phyloP scores from a whole-genome alignment of 2,113 vertebrate genomes.

The Diadophis punctatus region DNA sequence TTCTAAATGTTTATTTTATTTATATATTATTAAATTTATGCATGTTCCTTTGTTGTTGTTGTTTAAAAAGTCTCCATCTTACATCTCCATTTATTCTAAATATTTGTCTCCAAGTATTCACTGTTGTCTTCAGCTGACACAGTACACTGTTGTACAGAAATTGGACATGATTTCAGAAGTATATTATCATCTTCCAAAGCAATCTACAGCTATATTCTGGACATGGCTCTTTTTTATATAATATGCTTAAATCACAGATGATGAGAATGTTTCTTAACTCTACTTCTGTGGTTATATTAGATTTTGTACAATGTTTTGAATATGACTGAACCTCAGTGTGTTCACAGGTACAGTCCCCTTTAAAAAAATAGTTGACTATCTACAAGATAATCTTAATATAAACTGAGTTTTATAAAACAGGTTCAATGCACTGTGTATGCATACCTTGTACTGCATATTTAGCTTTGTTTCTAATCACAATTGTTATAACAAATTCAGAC shows the following conservation, averaged over 20 bases:
- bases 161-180: conserved; percentile 23
- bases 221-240: neutral
- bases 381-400: neutral
- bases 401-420: neutral
- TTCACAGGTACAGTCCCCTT: neutral
- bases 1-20: conserved; percentile 9
- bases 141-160: conserved; percentile 2
- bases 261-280: neutral
- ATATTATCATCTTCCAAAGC: neutral
- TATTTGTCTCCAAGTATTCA: neutral
- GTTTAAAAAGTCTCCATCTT: conserved; percentile 4
- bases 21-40: neutral
- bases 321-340: neutral
- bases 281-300: neutral
- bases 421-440: neutral
- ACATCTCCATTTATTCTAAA: neutral
- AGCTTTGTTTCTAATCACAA: neutral
- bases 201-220: neutral
- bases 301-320: neutral
- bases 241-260: neutral
- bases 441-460: neutral
- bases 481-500: neutral
- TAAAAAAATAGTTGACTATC: neutral
- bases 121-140: neutral
- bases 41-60: conserved; percentile 4